Evolutionary conservation across 2,888 invertebrate species (phyloP), one percentile per base, ranked within the genome.

Genomic region (Drosophila meridionalis): DNA sequence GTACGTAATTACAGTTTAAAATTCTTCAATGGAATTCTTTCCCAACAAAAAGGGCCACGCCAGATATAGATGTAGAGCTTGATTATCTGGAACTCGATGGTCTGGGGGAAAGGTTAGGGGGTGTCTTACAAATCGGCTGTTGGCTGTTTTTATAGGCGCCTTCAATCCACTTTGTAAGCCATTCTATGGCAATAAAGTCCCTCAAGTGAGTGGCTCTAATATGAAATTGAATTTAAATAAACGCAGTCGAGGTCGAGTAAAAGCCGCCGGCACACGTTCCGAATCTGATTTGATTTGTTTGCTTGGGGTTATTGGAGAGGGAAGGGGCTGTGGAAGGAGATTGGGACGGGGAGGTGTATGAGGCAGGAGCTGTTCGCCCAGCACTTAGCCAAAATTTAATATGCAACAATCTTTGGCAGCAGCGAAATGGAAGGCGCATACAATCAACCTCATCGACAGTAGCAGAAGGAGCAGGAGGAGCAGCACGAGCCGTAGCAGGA

Each of bases 151-250:
- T 73, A 87, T 80, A 52, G 74, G 66, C 76, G 65, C 63, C 74
- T 72, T 58, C 85, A 90, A 90, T 88, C 80, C 78, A 87, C 88
- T 90, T 86, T 90, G 80, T 85, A 73, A 88, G 90, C 86, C 79
- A 87, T 89, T 83, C 79, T 61, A 53, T 42, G 79, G 76, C 76
- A 75, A 80, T 90, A 87, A 87, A 80, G 83, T 78, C 77, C 73
- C 70, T 20, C 34, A 73, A 82, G 82, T 81, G 84, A 76, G 90
- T 77, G 90, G 68, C 74, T 85, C 88, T 85, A 87, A 90, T 85
- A 88, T 81, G 62, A 90, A 90, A 90, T 87, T 90, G 90, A 87
- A 87, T 90, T 87, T 88, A 90, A 87, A 87, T 87, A 86, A 88
- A 86, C 85, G 90, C 78, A 90, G 80, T 72, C 71, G 86, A 73